These are phyloP conservation scores for Hypolimnas misippus DNA, from an alignment of 2,888 invertebrate species.

Conservation along the genomic window DNA sequence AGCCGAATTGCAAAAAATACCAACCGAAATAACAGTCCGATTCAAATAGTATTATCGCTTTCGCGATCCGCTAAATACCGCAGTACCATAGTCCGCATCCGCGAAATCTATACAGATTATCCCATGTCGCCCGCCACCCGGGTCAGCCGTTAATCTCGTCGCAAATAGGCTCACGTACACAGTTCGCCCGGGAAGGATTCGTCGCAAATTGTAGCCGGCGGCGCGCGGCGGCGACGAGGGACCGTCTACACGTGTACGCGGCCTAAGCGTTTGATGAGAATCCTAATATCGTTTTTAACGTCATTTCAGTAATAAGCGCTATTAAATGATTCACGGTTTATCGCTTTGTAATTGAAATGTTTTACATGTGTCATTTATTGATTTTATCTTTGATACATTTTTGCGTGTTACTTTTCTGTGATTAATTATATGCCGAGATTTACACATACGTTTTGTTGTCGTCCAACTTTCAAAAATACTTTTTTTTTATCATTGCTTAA, in stretches of 20 bases:
- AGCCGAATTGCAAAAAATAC: too few species aligned
- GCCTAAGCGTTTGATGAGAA: constrained; percentile 14
- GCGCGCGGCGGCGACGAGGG: constrained; percentile 21
- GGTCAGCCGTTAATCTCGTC: constrained; percentile 67
- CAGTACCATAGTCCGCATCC: constrained; percentile 24
- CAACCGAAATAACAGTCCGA: too few species aligned
- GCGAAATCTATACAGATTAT: constrained; percentile 49
- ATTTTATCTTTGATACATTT: too few species aligned
- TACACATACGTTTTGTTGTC: too few species aligned
- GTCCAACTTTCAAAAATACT: too few species aligned
- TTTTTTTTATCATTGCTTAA: too few species aligned
- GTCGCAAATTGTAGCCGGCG: constrained; percentile 53
- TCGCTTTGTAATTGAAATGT: neutral
- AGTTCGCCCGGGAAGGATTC: constrained; percentile 42
- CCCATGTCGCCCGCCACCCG: constrained; percentile 44
- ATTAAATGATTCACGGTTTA: constrained; percentile 1
- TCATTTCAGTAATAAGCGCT: neutral
- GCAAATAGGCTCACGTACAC: constrained; percentile 72
- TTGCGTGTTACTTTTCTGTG: too few species aligned
- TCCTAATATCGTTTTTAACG: neutral
- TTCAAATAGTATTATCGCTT: too few species aligned
- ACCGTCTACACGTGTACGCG: constrained; percentile 20
- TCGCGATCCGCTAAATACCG: constrained; percentile 8
- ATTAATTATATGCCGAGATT: too few species aligned
- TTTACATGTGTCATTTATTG: too few species aligned